Evolutionary conservation across 2,113 vertebrate genomes (phyloP), one percentile per base, ranked within the genome.

Genomic region (Pagrus major): DNA sequence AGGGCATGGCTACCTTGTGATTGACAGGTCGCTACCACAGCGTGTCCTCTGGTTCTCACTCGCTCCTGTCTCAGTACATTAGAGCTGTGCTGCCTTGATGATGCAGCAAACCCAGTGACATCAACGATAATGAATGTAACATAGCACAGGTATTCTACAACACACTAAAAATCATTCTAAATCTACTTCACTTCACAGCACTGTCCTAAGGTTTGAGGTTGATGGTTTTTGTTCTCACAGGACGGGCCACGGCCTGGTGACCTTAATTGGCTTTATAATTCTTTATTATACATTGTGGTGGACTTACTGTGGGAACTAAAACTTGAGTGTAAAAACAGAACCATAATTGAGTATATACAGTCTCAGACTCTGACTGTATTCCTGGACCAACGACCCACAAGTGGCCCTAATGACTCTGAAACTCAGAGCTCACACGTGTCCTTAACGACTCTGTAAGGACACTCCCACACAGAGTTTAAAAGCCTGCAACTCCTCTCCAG

Each of bases 31-130:
- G n/a, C n/a, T n/a, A n/a, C n/a, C n/a, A n/a, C n/a, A n/a, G n/a
- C n/a, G n/a, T n/a, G n/a, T n/a, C n/a, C n/a, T n/a, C n/a, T n/a
- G n/a, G n/a, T n/a, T n/a, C n/a, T n/a, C n/a, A n/a, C n/a, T n/a
- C n/a, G 74, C 87, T 82, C 80, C 77, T 2, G 14, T 86, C 91
- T 87, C 71, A 18, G 60, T 81, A 78, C 46, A 88, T 86, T 82
- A 81, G 51, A 16, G 27, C 52, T 66, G 25, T 42, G 58, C 64
- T 61, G 58, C 49, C 81, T 71, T 76, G 83, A 88, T 76, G 52
- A 77, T 76, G 85, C 83, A 81, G 68, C 69, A 51, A 60, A 69
- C 25, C 0, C 37, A 23, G 41, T 9, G 15, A 73, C 71, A 81
- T 76, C 66, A 78, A 76, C 56, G 44, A 44, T 2, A 61, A 47